phyloP scores from a whole-genome alignment of 2,797 vertebrate genomes.

The Macropodus opercularis region DNA sequence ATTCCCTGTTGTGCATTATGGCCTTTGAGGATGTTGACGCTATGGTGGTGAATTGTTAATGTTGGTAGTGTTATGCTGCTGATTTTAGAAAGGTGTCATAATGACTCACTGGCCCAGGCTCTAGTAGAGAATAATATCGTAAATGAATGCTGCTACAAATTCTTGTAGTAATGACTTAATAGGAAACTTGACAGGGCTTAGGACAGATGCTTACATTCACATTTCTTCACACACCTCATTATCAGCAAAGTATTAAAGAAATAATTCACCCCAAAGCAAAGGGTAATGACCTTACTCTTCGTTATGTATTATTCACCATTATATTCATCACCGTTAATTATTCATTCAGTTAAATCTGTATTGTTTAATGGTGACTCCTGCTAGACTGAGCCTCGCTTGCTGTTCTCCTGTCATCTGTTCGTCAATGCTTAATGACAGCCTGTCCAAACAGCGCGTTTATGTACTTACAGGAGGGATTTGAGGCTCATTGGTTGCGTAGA shows the following conservation, averaged over 20 bases:
- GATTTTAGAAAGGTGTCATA: no score
- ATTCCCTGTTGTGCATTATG: no score
- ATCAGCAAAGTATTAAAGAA: conserved; percentile 18
- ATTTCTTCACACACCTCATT: conserved; percentile 5
- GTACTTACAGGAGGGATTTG: conserved; percentile 87
- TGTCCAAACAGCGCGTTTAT: no score
- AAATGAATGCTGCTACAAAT: not conserved
- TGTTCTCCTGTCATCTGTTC: not conserved
- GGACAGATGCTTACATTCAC: not conserved
- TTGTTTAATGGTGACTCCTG: conserved; percentile 5
- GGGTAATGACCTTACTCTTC: conserved; percentile 29
- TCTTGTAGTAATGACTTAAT: conserved; percentile 2
- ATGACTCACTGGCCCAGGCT: not conserved
- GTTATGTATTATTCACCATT: conserved; percentile 51
- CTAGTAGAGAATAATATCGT: not conserved
- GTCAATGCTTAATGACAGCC: no score
- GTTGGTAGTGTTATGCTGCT: not conserved
- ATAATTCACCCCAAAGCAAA: conserved; percentile 28
- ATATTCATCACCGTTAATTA: conserved; percentile 54
- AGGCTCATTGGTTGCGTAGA: conserved; percentile 88
- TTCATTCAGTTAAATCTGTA: conserved; percentile 45
- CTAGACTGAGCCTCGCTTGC: not conserved
- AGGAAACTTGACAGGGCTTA: not conserved
- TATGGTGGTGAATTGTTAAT: not conserved
- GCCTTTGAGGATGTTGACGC: no score